Percentiles rank a stretch among this genome's conserved stretches.
These are phyloP conservation scores for Paramormyrops hopkinsi DNA, from an alignment of 2,797 vertebrate genomes.

Conservation along the genomic window DNA sequence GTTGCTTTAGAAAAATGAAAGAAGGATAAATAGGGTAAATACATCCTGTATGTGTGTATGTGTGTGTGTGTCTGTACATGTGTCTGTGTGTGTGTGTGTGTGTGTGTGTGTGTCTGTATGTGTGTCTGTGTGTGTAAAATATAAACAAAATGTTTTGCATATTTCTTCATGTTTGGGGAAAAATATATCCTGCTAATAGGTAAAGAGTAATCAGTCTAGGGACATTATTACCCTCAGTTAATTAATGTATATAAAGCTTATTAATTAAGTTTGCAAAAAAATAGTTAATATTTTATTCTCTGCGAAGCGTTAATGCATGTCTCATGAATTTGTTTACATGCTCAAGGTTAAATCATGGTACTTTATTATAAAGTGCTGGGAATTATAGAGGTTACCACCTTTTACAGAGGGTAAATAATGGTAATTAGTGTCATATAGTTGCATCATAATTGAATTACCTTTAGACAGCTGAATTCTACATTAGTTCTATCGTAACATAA, in stretches of 20 bases:
- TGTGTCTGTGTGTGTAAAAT: not conserved
- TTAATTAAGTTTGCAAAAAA: slow-evolving; percentile 9
- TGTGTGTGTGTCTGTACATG: not conserved
- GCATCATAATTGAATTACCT: not conserved
- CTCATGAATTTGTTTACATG: slow-evolving; percentile 4
- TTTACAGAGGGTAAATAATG: not conserved
- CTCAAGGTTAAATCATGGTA: not conserved
- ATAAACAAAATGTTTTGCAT: not conserved
- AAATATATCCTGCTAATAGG: not conserved
- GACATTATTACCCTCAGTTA: not conserved
- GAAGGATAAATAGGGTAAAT: not conserved
- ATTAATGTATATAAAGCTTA: slow-evolving; percentile 1
- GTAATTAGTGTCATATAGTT: not conserved
- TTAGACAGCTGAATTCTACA: slow-evolving; percentile 9
- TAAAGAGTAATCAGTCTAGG: not conserved
- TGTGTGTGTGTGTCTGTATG: not conserved
- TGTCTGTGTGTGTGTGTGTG: not conserved
- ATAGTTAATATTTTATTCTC: not conserved
- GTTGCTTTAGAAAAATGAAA: not conserved
- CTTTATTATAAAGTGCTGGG: not conserved
- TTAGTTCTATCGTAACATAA: not conserved
- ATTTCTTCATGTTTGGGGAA: not conserved
- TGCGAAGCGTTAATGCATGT: not conserved
- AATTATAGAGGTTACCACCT: not conserved
- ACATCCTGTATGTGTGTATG: not conserved